phyloP scores from a whole-genome alignment of 37 sponge, comb jelly and placozoan genomes.

The Ephydatia muelleri region DNA sequence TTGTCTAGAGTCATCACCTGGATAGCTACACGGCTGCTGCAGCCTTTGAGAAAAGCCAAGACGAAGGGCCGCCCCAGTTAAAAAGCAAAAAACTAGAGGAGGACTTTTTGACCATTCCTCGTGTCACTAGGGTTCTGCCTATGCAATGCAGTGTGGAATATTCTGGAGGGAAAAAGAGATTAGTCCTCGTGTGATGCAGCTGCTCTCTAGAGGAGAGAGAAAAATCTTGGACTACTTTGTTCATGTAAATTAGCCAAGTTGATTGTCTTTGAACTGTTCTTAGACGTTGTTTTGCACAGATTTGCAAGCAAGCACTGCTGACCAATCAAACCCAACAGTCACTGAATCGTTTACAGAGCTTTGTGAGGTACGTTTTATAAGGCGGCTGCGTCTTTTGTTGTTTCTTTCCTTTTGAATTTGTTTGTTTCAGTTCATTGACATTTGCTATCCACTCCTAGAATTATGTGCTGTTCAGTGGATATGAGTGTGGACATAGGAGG shows the following conservation, averaged over 20 bases:
- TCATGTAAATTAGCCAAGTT: neutral
- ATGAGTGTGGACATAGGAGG: neutral
- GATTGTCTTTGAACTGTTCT: neutral
- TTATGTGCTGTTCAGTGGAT: slow-evolving; percentile 2
- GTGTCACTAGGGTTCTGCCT: neutral
- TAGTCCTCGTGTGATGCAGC: slow-evolving; percentile 23
- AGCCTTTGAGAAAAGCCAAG: neutral
- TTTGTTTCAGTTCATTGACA: neutral
- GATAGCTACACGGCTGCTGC: neutral
- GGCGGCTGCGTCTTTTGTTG: neutral
- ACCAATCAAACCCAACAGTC: neutral
- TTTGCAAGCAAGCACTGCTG: neutral
- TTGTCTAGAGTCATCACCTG: too few species aligned
- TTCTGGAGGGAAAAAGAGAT: slow-evolving; percentile 25
- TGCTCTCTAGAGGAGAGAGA: neutral
- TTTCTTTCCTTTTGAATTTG: too few species aligned
- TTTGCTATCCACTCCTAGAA: neutral
- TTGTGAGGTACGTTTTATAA: slow-evolving; percentile 14
- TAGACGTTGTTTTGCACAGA: neutral
- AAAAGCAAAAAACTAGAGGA: slow-evolving; percentile 8
- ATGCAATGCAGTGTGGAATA: slow-evolving; percentile 24
- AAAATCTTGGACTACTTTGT: neutral
- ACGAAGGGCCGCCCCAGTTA: neutral
- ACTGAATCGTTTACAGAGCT: neutral
- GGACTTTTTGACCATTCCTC: neutral